Conservation (phyloP, 2,888 invertebrate genomes). For the Eristalis pertinax region DNA sequence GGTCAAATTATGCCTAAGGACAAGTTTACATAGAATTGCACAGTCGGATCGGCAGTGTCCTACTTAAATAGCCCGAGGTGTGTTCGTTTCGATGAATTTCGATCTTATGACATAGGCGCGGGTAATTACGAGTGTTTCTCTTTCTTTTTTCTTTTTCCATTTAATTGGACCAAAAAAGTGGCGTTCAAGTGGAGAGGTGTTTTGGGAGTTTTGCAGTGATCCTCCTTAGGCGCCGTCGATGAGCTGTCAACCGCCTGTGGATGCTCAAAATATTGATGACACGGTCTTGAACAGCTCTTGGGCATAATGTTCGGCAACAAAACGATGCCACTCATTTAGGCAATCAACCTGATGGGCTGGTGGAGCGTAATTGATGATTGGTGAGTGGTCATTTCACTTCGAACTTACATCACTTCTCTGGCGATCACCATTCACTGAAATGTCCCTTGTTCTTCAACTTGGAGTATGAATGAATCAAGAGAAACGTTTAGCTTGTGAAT, state of each 20-base stretch:
- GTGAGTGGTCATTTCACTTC: not conserved
- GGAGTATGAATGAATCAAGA: no score
- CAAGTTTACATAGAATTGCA: slow-evolving; percentile 52
- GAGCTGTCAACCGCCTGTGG: not conserved
- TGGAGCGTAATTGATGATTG: not conserved
- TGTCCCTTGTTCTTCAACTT: no score
- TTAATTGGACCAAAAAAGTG: not conserved
- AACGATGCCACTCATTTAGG: not conserved
- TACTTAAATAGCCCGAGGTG: slow-evolving; percentile 33
- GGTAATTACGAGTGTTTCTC: slow-evolving; percentile 23
- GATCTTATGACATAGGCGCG: slow-evolving; percentile 9
- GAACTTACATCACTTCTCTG: no score
- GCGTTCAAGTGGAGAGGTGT: not conserved
- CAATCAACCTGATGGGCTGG: not conserved
- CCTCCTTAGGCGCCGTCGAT: not conserved
- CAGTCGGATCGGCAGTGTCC: slow-evolving; percentile 24
- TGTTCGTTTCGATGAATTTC: slow-evolving; percentile 11
- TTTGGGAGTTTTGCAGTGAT: not conserved
- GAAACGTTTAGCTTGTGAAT: no score
- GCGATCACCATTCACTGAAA: no score
- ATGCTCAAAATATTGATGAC: no score
- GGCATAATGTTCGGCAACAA: no score
- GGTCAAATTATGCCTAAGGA: slow-evolving; percentile 57
- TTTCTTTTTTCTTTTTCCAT: not conserved
- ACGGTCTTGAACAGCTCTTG: no score